A percentile compares a stretch with the other conserved stretches of the same genome.
phyloP scores from a whole-genome alignment of 2,113 vertebrate genomes.

The Perccottus glenii region DNA sequence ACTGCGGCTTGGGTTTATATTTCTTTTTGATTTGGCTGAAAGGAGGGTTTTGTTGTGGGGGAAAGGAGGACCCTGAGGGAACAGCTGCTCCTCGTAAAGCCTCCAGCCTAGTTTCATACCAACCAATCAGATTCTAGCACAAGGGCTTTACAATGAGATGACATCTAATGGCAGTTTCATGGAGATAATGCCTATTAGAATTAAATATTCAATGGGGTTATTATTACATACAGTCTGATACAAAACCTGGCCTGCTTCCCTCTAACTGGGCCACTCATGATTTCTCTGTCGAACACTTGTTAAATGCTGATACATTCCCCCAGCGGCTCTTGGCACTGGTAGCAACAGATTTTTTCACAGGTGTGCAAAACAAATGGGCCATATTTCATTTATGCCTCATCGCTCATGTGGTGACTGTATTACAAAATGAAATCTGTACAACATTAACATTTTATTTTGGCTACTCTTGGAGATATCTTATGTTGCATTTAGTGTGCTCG shows the following conservation, averaged over 20 bases:
- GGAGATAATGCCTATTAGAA: neutral
- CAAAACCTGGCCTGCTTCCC: constrained; percentile 3
- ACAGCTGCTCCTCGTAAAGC: constrained; percentile 42
- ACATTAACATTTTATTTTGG: too few species aligned
- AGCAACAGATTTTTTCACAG: neutral
- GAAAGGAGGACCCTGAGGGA: constrained; percentile 29
- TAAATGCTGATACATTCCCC: neutral
- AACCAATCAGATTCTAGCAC: constrained; percentile 22
- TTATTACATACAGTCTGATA: neutral
- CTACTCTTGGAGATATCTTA: too few species aligned
- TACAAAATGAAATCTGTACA: neutral
- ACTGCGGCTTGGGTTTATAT: constrained; percentile 46
- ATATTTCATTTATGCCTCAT: constrained; percentile 1
- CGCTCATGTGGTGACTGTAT: neutral
- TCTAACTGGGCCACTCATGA: constrained; percentile 43
- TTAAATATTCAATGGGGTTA: neutral
- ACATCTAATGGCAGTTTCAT: neutral
- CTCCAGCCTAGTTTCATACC: constrained; percentile 53
- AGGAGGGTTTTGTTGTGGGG: constrained; percentile 54
- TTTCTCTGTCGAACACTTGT: constrained; percentile 18
- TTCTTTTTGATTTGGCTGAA: constrained; percentile 60
- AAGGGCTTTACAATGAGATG: constrained; percentile 1
- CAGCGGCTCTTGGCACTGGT: too few species aligned
- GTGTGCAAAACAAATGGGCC: neutral
- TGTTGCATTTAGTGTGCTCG: too few species aligned